A percentile compares a stretch with the other conserved stretches of the same genome.
These are phyloP conservation scores for Sphyrna mokarran DNA, from an alignment of 2,113 vertebrate species.

Conservation along the genomic window DNA sequence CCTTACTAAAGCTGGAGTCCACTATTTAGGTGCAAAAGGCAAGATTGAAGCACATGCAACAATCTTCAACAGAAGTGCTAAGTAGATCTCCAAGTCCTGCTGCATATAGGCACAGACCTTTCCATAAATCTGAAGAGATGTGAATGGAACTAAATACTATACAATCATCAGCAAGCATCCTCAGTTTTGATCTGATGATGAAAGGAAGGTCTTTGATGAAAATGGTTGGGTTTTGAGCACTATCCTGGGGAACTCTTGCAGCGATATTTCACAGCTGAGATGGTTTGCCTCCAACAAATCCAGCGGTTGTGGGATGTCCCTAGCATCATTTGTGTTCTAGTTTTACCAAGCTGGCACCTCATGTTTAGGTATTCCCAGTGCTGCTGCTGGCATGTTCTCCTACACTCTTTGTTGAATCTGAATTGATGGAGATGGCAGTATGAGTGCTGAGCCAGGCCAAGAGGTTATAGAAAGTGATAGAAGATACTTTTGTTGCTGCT, in stretches of 20 bases:
- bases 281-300: not conserved
- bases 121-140: not conserved
- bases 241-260: not conserved
- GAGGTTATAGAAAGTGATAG: too few relatives aligned
- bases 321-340: not conserved
- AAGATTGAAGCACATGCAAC: not conserved
- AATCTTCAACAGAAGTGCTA: not conserved
- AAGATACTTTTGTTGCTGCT: too few relatives aligned
- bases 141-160: not conserved
- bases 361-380: not conserved
- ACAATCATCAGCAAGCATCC: not conserved
- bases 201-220: not conserved
- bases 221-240: not conserved
- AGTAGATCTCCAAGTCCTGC: not conserved
- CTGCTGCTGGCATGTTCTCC: too few relatives aligned
- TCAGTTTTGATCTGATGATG: not conserved
- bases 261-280: not conserved
- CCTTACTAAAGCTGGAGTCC: not conserved
- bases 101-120: too few relatives aligned
- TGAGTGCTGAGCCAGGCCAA: not conserved
- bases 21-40: not conserved
- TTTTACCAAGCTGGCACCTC: not conserved
- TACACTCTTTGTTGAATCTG: not conserved
- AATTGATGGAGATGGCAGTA: not conserved
- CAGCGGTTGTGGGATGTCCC: not conserved